Conservation (phyloP, 2,113 vertebrate species). For the Ornithorhynchus anatinus region DNA sequence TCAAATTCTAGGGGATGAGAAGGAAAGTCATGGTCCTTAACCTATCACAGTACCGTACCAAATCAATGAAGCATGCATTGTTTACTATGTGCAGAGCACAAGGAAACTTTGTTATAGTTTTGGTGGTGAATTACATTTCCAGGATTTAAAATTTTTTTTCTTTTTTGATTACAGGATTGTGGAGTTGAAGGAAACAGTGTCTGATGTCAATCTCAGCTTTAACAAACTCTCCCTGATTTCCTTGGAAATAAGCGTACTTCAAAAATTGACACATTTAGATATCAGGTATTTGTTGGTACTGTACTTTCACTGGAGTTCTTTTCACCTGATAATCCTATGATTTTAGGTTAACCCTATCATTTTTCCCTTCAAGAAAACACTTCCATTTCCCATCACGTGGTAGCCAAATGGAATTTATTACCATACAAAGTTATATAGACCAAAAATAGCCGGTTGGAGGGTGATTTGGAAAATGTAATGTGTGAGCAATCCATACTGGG, state of each 20-base stretch:
- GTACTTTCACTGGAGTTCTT: neutral
- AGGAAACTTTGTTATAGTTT: no score
- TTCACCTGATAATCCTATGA: neutral
- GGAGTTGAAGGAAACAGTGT: slow-evolving; percentile 79
- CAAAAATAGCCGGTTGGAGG: no score
- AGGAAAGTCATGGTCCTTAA: no score
- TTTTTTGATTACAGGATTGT: slow-evolving; percentile 75
- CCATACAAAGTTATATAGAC: no score
- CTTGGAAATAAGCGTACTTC: slow-evolving; percentile 77
- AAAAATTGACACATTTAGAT: slow-evolving; percentile 85
- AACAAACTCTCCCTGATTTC: slow-evolving; percentile 85
- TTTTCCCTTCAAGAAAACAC: neutral
- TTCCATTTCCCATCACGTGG: no score
- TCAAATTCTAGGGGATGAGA: no score
- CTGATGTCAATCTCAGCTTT: slow-evolving; percentile 87
- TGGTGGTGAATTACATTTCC: neutral
- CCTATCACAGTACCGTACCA: no score
- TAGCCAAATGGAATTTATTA: no score
- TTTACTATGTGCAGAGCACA: no score
- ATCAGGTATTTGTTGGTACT: slow-evolving; percentile 77
- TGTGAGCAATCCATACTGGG: no score
- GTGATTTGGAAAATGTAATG: no score
- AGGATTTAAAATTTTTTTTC: neutral
- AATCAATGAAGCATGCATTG: no score
- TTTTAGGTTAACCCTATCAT: neutral